Percentiles rank a stretch among this genome's conserved stretches.
Evolutionary conservation across 1,140 invertebrate genomes (phyloP).

Genomic region (Pentalonia nigronervosa): DNA sequence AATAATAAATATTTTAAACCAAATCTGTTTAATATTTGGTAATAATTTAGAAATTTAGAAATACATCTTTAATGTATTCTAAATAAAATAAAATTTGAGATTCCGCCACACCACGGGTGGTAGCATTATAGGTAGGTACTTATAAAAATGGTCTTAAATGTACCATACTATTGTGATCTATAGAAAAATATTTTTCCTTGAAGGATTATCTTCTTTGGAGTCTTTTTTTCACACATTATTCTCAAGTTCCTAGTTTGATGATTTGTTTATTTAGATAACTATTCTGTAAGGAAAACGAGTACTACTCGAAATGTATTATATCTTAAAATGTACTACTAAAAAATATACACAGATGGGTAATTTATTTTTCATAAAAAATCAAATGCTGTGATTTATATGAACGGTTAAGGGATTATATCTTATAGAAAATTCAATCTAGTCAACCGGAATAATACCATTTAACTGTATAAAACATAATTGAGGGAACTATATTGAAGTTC

Average conservation of each 20-base stretch:
- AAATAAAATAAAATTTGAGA: not conserved
- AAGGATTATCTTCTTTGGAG: not conserved
- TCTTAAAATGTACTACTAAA: not conserved
- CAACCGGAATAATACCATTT: constrained; percentile 19
- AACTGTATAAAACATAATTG: not conserved
- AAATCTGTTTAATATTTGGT: not conserved
- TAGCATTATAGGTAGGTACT: rapidly evolving
- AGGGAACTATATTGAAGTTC: not conserved
- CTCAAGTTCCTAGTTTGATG: too few relatives aligned
- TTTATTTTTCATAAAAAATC: not conserved
- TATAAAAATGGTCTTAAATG: not conserved
- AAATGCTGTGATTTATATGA: not conserved
- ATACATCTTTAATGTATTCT: not conserved
- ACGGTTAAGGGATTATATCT: not conserved
- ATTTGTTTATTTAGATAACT: not conserved
- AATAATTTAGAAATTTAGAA: not conserved
- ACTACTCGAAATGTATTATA: not conserved
- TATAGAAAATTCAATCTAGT: not conserved
- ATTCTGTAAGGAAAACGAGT: not conserved
- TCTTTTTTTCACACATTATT: not conserved
- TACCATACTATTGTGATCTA: not conserved
- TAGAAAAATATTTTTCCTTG: not conserved
- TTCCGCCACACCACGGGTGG: not conserved
- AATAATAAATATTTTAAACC: not conserved
- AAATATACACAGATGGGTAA: not conserved